Evolutionary conservation across 2,888 invertebrate genomes (phyloP), one percentile per base, ranked within the genome.

Genomic region (Lasioglossum malachurum): DNA sequence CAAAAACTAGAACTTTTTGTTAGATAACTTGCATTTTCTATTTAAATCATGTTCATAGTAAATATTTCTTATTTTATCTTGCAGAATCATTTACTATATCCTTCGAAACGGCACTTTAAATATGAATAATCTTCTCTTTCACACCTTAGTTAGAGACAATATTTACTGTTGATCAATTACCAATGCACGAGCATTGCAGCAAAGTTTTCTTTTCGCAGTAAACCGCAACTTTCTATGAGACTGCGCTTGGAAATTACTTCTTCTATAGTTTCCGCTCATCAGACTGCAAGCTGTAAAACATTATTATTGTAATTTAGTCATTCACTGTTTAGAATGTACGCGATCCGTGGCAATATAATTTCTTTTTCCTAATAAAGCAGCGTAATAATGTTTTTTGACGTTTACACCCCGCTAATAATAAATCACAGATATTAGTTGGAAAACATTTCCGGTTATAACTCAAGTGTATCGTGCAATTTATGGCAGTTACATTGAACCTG

Each of bases 181-280:
- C 35, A 14, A 41, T 12, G 5, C 23, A 38, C 16, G 1, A 35
- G 67, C 23, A 72, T 16, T 64, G 27, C 57, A 38, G 31, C 44
- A 49, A 64, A 78, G 75, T 76, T 88, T 85, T 82, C 81, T 79
- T 75, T 38, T 71, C 72, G 84, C 72, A 88, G 89, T 88, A 82
- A 73, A 88, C 84, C 88, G 81, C 84, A 86, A 88, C 89, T 91
- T 91, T 91, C 89, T 87, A 88, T 35, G 60, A 75, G 80, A 86
- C 71, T 78, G 23, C 78, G 85, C 84, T 71, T 80, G 75, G 69
- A 78, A 89, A 87, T 86, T 80, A 78, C 78, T 86, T 64, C 69
- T 38, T 38, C 35, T 38, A 27, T 7, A 78, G 49, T 44, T 57
- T 71, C 75, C 16, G 44, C 72, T 75, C 49, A n/a, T 73, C 8